Conservation (phyloP, 1,140 invertebrate species). For the Colletes gigas region DNA sequence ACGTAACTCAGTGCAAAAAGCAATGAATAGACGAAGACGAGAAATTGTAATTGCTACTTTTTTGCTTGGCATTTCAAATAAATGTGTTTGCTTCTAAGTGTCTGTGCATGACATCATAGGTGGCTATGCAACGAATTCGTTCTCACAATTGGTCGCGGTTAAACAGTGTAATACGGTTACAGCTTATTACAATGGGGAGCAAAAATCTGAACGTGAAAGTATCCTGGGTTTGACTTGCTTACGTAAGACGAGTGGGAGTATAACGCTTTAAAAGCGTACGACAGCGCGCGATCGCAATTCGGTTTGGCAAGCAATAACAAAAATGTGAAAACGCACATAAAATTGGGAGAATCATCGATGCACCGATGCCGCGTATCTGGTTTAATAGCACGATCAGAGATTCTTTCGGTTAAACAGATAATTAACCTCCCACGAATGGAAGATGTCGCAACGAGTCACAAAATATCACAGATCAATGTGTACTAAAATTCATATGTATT, state of each 20-base stretch:
- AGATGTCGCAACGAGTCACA: neutral
- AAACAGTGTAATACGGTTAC: conserved; percentile 70
- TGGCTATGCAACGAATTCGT: conserved; percentile 34
- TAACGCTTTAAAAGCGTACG: conserved; percentile 63
- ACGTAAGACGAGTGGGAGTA: conserved; percentile 71
- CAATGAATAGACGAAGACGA: no score
- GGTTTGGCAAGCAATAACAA: neutral
- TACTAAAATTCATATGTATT: no score
- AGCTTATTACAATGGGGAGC: conserved; percentile 65
- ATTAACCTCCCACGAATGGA: neutral
- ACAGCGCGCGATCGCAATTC: conserved; percentile 23
- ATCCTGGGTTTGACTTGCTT: conserved; percentile 62
- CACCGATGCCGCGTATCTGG: neutral
- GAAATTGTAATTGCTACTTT: neutral
- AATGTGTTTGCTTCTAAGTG: neutral
- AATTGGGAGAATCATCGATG: conserved; percentile 10
- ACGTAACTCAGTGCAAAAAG: neutral
- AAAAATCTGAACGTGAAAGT: conserved; percentile 75
- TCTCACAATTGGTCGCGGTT: conserved; percentile 49
- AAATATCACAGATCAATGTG: neutral
- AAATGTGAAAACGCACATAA: neutral
- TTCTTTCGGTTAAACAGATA: neutral
- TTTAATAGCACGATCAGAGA: neutral
- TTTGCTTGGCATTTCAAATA: neutral
- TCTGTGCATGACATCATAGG: conserved; percentile 6